These are phyloP conservation scores for Aegotheles bennettii DNA, from an alignment of 2,113 vertebrate species.

Conservation along the genomic window DNA sequence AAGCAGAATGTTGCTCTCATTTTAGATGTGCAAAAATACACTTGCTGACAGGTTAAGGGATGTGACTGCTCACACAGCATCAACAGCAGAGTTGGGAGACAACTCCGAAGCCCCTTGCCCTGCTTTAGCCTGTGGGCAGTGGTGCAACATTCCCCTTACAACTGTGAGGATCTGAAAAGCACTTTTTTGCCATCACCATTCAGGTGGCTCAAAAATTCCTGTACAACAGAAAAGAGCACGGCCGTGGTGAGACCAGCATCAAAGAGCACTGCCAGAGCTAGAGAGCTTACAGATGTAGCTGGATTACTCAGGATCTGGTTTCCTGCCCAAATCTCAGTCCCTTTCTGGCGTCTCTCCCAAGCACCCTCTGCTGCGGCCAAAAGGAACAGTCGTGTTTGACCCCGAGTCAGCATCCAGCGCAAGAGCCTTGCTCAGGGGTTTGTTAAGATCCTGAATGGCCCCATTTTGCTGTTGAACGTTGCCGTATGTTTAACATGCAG, in stretches of 20 bases:
- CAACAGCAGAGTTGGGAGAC: not conserved
- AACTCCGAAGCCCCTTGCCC: not conserved
- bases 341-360: not conserved
- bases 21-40: not conserved
- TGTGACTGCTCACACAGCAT: too few relatives aligned
- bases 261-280: not conserved
- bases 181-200: not conserved
- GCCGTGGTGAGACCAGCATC: not conserved
- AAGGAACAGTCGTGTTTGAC: not conserved
- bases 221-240: rapidly evolving
- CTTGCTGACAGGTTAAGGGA: not conserved
- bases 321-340: not conserved
- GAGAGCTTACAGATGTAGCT: too few relatives aligned
- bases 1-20: not conserved
- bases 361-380: not conserved
- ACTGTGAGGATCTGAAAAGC: rapidly evolving
- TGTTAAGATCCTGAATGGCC: rapidly evolving
- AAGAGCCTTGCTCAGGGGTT: not conserved
- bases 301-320: not conserved
- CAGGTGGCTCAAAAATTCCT: not conserved
- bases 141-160: not conserved
- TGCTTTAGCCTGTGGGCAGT: not conserved
- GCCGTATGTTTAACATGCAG: not conserved
- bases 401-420: not conserved
- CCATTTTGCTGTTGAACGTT: not conserved